Evolutionary conservation across 2,888 invertebrate species (phyloP).

Genomic region (Pecten maximus): DNA sequence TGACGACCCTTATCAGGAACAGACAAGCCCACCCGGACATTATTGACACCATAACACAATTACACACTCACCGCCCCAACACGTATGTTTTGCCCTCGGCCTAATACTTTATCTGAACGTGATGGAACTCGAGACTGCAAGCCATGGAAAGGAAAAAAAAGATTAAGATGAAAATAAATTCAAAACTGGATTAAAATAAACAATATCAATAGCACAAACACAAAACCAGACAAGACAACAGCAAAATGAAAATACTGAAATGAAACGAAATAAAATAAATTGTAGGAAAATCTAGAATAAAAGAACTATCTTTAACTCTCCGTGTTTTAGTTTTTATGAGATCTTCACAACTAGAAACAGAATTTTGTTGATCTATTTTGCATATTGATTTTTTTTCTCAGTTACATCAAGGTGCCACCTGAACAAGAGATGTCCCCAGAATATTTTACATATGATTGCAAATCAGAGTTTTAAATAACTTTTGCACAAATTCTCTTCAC

Average conservation of each 20-base stretch:
- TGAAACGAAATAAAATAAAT: not conserved
- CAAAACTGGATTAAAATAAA: slow-evolving; percentile 35
- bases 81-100: slow-evolving; percentile 57
- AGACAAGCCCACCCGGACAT: not conserved
- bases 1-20: not conserved
- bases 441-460: too few species aligned
- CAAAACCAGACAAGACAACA: slow-evolving; percentile 12
- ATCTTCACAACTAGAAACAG: not conserved
- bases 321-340: not conserved
- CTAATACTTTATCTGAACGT: slow-evolving; percentile 82
- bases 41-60: not conserved
- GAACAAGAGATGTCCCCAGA: too few species aligned
- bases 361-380: not conserved
- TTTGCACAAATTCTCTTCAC: too few species aligned
- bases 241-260: not conserved
- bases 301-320: not conserved
- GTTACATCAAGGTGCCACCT: too few species aligned
- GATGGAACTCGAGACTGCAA: slow-evolving; percentile 86
- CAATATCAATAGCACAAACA: not conserved
- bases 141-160: slow-evolving; percentile 51
- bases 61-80: slow-evolving; percentile 4
- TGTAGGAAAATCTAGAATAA: slow-evolving; percentile 1
- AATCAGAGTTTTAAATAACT: too few species aligned
- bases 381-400: not conserved
- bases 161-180: slow-evolving; percentile 36